Base-by-base conservation (phyloP, 2,888 invertebrate species). In the Agonopterix alstromeriana region DNA sequence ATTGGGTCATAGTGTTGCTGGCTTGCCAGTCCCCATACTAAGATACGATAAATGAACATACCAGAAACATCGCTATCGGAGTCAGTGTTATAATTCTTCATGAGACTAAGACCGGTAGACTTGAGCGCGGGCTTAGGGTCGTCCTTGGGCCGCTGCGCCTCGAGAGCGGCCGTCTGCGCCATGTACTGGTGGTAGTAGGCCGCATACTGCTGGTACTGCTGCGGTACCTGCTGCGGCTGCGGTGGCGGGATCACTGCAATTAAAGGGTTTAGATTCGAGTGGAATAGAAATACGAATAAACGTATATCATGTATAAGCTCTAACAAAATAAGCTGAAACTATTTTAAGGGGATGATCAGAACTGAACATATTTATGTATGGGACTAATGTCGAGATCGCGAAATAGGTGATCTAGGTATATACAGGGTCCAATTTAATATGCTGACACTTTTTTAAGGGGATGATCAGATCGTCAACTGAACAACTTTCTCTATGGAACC, bases 1-100 rank as follows among this genome's bases (percentile, higher is more conserved):
- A 14, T 14, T 14, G 14, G 14, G 14, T 14, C 14, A 2, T 2
- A 14, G 14, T 14, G 14, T 14, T 1, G 14, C 14, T 14, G 14
- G 2, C 14, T 14, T 14, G 14, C 14, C 2, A 14, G 14, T 2
- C 14, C 14, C 14, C 14, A 14, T 14, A 14, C 1, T 14, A 14
- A 14, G 14, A 14, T 14, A 14, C 14, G 14, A 1, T 2, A 14
- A 14, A 1, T 1, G 1, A 14, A 1, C 53, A 57, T 38, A 85
- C 86, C 86, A 2, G 80, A 77, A 0, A 64, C 66, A 27, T 89
- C 87, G 35, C 71, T 80, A 41, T 89, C 90, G 0, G 90, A 87
- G 55, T 90, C 91, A 0, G 91, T 90, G 42, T 90, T 90, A 54
- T 91, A 91, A 58, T 90, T 84, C 69, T 90, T 90, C 69, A 91